Conservation (phyloP, 2,797 vertebrate species). For the Geotria australis region DNA sequence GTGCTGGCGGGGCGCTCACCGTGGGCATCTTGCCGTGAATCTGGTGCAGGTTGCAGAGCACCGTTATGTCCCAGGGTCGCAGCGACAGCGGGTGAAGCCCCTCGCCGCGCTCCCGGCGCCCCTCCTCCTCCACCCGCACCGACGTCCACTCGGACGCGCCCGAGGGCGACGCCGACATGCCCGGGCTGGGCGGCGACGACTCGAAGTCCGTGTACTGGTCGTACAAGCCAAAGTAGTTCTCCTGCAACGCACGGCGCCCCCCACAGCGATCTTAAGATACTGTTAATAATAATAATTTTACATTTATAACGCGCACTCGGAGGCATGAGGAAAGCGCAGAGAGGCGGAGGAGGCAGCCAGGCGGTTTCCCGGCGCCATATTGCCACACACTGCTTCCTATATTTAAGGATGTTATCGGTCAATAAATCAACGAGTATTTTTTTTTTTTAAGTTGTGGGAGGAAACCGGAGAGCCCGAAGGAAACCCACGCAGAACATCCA, state of each 20-base stretch:
- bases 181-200: constrained; percentile 51
- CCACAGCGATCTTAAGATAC: too few relatives aligned
- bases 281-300: too few relatives aligned
- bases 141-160: constrained; percentile 72
- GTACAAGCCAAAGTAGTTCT: constrained; percentile 95
- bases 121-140: constrained; percentile 36
- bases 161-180: constrained; percentile 51
- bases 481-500: too few relatives aligned
- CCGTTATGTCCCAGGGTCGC: constrained; percentile 91
- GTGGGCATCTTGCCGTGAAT: constrained; percentile 82
- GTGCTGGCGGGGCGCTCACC: constrained; percentile 21
- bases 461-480: too few relatives aligned
- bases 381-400: too few relatives aligned
- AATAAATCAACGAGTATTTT: too few relatives aligned
- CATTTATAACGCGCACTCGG: too few relatives aligned
- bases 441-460: too few relatives aligned
- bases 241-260: constrained; percentile 13
- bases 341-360: too few relatives aligned
- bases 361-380: too few relatives aligned
- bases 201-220: constrained; percentile 98
- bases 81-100: constrained; percentile 39
- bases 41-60: constrained; percentile 79
- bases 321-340: too few relatives aligned
- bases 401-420: too few relatives aligned
- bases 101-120: constrained; percentile 18